Percentiles rank a stretch among this genome's conserved stretches.
These are phyloP conservation scores for Sigmodon hispidus DNA, from an alignment of 2,113 vertebrate genomes.

Conservation along the genomic window DNA sequence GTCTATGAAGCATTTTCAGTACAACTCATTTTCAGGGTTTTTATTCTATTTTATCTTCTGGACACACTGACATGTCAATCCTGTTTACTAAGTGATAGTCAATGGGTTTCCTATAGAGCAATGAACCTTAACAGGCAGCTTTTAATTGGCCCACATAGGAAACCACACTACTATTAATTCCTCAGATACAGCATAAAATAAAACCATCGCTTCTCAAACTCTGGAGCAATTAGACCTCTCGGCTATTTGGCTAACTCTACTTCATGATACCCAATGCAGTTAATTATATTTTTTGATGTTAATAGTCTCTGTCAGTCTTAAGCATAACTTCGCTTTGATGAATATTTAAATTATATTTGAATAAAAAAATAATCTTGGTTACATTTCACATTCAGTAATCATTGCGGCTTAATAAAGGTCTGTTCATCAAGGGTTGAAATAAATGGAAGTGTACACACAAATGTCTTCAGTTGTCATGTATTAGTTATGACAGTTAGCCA, in stretches of 20 bases:
- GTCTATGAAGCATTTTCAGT: constrained; percentile 46
- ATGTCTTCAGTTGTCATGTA: constrained; percentile 81
- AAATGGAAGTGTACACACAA: constrained; percentile 84
- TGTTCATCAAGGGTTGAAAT: constrained; percentile 83
- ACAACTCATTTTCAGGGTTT: constrained; percentile 73
- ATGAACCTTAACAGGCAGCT: constrained; percentile 86
- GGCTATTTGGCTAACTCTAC: constrained; percentile 90
- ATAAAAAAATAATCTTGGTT: constrained; percentile 93
- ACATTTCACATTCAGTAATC: constrained; percentile 90
- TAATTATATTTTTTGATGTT: constrained; percentile 92
- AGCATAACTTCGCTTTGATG: constrained; percentile 91
- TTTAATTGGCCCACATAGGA: constrained; percentile 88
- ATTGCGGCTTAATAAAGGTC: constrained; percentile 89
- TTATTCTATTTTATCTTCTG: constrained; percentile 76
- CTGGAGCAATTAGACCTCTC: constrained; percentile 87
- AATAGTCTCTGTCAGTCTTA: constrained; percentile 91
- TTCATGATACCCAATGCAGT: constrained; percentile 90
- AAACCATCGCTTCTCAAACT: constrained; percentile 87
- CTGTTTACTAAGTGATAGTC: constrained; percentile 88
- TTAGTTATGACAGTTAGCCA: constrained; percentile 76
- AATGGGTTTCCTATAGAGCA: constrained; percentile 86
- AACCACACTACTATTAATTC: constrained; percentile 89
- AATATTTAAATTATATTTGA: constrained; percentile 94
- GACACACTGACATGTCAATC: constrained; percentile 81
- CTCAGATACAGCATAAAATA: constrained; percentile 86